A percentile compares a stretch with the other conserved stretches of the same genome.
Evolutionary conservation across 1,140 invertebrate species (phyloP).

Genomic region (Stenopsyche tienmushanensis): DNA sequence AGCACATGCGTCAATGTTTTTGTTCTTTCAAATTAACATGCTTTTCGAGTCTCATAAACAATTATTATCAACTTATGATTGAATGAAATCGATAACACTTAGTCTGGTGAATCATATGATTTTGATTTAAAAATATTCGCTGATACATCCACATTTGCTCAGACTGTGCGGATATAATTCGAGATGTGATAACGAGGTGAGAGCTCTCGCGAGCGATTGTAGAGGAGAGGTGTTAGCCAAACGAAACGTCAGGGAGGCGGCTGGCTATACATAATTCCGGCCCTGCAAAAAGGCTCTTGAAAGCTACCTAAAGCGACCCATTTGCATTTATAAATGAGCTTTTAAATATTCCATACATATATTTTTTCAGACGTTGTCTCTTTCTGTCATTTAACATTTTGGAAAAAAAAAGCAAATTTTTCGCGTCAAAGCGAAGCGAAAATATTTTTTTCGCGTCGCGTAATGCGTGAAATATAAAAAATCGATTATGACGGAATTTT

Average conservation of each 20-base stretch:
- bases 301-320: conserved; percentile 30
- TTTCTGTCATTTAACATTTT: background rate
- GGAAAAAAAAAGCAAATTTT: no score
- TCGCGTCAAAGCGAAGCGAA: no score
- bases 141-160: background rate
- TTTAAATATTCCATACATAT: conserved; percentile 34
- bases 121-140: conserved; percentile 4
- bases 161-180: conserved; percentile 22
- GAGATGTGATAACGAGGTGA: conserved; percentile 26
- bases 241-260: conserved; percentile 24
- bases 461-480: no score
- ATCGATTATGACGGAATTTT: no score
- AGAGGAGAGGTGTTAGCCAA: conserved; percentile 25
- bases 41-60: no score
- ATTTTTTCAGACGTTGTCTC: conserved; percentile 6
- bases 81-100: background rate
- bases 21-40: no score
- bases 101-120: no score
- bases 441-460: no score
- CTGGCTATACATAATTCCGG: conserved; percentile 25
- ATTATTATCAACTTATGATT: background rate
- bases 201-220: conserved; percentile 28
- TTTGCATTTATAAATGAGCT: conserved; percentile 42
- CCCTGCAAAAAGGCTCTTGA: conserved; percentile 33
- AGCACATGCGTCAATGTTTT: no score